phyloP scores from a whole-genome alignment of 2,888 invertebrate species.

The Calephelis perditalis region DNA sequence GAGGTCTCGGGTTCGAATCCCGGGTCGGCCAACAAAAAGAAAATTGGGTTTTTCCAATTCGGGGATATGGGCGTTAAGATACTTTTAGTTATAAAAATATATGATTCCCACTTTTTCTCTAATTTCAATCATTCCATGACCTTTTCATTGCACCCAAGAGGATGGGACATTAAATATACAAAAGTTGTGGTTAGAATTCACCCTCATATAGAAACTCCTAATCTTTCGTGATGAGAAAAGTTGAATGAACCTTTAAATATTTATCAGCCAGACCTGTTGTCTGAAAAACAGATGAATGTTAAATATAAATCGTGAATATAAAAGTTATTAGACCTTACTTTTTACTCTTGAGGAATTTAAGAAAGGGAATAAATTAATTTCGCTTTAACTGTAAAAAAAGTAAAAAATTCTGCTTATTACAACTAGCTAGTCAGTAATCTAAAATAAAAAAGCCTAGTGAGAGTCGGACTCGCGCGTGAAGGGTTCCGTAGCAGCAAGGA shows the following conservation, averaged over 20 bases:
- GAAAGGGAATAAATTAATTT: not conserved
- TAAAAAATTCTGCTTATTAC: no score
- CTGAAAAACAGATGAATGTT: constrained; percentile 7
- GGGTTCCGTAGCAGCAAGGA: no score
- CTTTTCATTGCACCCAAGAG: not conserved
- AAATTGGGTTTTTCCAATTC: no score
- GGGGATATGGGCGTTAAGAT: no score
- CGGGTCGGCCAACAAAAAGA: no score
- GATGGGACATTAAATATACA: constrained; percentile 17
- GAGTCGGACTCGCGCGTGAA: no score
- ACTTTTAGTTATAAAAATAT: no score
- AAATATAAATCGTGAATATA: constrained; percentile 10
- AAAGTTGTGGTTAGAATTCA: constrained; percentile 17
- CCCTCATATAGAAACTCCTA: constrained; percentile 24
- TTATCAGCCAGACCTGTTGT: constrained; percentile 31
- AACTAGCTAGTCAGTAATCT: no score
- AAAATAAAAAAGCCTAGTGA: no score
- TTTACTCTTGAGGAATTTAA: constrained; percentile 1
- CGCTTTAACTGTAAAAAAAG: not conserved
- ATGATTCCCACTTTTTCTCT: not conserved
- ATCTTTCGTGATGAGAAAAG: constrained; percentile 39
- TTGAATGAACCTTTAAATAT: constrained; percentile 42
- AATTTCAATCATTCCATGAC: not conserved
- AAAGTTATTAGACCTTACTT: constrained; percentile 1
- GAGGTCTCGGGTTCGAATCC: no score